Conservation (phyloP, 2,888 invertebrate genomes). For the Eristalis arbustorum region DNA sequence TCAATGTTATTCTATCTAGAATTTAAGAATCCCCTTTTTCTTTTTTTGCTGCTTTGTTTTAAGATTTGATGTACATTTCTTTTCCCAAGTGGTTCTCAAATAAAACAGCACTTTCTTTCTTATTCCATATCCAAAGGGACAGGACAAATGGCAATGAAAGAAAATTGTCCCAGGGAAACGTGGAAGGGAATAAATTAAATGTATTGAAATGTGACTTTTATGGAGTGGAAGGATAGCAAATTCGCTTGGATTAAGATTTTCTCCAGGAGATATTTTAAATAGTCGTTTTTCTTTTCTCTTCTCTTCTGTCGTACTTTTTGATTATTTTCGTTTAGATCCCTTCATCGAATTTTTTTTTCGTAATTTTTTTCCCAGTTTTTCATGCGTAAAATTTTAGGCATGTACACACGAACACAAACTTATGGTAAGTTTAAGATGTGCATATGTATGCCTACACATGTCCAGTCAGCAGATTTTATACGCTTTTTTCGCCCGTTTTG, state of each 20-base stretch:
- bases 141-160: conserved; percentile 43
- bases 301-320: not conserved
- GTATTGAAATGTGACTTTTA: conserved; percentile 57
- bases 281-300: not conserved
- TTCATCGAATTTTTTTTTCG: not conserved
- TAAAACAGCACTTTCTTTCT: conserved; percentile 24
- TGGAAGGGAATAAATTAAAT: conserved; percentile 33
- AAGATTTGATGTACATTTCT: conserved; percentile 54
- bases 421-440: not conserved
- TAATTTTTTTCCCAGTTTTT: not conserved
- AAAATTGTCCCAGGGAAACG: conserved; percentile 34
- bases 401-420: not conserved
- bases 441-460: not conserved
- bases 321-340: conserved; percentile 5
- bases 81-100: conserved; percentile 47
- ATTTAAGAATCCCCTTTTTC: conserved; percentile 44
- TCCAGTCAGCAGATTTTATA: not conserved
- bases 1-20: conserved; percentile 43
- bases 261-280: conserved; percentile 15
- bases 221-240: conserved; percentile 56
- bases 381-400: not conserved
- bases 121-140: conserved; percentile 32
- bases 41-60: conserved; percentile 46
- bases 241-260: conserved; percentile 49
- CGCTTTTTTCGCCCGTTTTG: not conserved